Base-by-base conservation (phyloP, 2,113 vertebrate genomes). In the Petromus typicus region DNA sequence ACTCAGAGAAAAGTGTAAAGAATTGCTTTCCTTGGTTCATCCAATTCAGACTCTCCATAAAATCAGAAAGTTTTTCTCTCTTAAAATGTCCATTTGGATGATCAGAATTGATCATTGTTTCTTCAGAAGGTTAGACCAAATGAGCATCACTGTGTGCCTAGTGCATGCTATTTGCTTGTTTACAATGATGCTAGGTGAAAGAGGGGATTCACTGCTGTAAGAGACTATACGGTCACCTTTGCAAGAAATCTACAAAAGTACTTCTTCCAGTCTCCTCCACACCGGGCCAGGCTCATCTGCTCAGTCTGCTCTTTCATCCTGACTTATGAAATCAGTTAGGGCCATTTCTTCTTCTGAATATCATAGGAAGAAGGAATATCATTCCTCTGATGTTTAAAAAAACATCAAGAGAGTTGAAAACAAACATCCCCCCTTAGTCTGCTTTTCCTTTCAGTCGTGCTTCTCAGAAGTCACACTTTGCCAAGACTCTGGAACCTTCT, bases 1-100 rank as follows among this genome's bases (percentile, higher is more conserved):
- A 90, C 92, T 82, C n/a, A 83, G 75, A 94, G 18, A 71, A 87
- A 92, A 75, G 18, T 83, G 37, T 86, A 89, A 64, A 94, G 43
- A 56, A 67, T 69, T 63, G 2, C 56, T 94, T 92, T 86, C n/a
- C 51, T 67, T 94, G 56, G 22, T 84, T 75, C 67, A 93, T 86
- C 67, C 83, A 89, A 27, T 75, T 75, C 86, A 84, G 34, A 93
- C n/a, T 96, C 45, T 73, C 48, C 84, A 40, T 87, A 71, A 94
- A 93, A 71, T 43, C 5, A 59, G 51, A 95, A 93, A 92, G 3
- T 0, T n/a, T 82, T 64, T 73, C 54, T 81, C 67, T 84, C 43
- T 86, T 89, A 69, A 92, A 96, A 76, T 86, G 43, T 56, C 75
- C 8, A n/a, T 89, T 89, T 88, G 56, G 13, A 17, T 76, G 23